phyloP scores from a whole-genome alignment of 2,113 vertebrate genomes.

The Tenebrosternarchus preto region DNA sequence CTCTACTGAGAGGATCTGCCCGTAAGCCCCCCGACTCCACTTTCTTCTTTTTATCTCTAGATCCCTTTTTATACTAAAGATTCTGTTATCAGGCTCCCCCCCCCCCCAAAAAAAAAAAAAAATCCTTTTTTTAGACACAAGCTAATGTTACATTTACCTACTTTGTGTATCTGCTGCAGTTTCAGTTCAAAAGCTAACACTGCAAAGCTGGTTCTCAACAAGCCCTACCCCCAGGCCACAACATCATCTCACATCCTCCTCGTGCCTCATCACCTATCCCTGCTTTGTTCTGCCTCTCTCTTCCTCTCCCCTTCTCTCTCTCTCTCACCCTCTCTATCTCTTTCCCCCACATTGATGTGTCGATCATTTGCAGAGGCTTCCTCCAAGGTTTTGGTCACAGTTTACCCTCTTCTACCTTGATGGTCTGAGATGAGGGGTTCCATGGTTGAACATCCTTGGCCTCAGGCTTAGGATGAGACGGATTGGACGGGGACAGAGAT shows the following conservation, averaged over 20 bases:
- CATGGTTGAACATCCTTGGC: background rate
- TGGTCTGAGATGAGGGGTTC: background rate
- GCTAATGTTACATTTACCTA: background rate
- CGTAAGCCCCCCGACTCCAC: constrained; percentile 5
- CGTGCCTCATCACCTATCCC: background rate
- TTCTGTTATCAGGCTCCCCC: background rate
- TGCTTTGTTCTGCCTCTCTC: background rate
- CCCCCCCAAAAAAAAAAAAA: no score
- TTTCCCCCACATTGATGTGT: background rate
- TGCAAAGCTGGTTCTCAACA: background rate
- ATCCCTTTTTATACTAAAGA: background rate
- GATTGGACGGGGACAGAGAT: background rate
- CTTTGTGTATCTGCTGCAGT: background rate
- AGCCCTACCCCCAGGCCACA: background rate
- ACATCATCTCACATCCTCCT: background rate
- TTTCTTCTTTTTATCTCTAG: background rate
- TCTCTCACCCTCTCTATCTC: no score
- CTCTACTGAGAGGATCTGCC: constrained; percentile 34
- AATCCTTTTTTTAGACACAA: background rate
- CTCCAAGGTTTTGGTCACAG: background rate
- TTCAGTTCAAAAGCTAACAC: constrained; percentile 12
- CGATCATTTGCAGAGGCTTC: background rate
- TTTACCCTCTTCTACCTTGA: background rate
- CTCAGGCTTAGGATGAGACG: background rate
- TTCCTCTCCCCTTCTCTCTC: background rate